phyloP scores from a whole-genome alignment of 2,113 vertebrate genomes.

The Ceyx margarethae region DNA sequence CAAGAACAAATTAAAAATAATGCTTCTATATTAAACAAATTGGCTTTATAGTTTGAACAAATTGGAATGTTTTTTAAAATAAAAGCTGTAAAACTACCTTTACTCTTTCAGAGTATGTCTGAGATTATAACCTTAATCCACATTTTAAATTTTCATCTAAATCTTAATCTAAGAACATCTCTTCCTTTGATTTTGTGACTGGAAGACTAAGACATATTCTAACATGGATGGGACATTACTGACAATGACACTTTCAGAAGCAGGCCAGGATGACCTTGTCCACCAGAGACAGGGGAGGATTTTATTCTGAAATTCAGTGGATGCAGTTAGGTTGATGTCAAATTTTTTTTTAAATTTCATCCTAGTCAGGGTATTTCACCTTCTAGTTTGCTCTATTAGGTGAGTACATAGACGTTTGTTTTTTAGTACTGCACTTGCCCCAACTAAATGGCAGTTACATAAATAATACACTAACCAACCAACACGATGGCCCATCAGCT shows the following conservation, averaged over 20 bases:
- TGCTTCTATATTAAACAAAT: neutral
- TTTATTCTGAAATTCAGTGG: neutral
- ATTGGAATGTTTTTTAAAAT: neutral
- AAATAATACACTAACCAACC: neutral
- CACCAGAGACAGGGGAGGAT: neutral
- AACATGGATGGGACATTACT: neutral
- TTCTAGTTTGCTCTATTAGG: neutral
- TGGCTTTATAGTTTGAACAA: neutral
- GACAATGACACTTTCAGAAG: neutral
- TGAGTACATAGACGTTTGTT: neutral
- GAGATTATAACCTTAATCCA: neutral
- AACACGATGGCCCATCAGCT: neutral
- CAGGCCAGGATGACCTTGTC: neutral
- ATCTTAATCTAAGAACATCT: neutral
- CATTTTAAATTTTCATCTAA: neutral
- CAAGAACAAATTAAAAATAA: neutral
- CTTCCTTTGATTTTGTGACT: neutral
- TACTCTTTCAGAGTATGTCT: neutral
- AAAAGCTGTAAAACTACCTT: neutral
- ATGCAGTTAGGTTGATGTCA: neutral
- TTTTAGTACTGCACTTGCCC: neutral
- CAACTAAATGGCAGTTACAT: fast-evolving
- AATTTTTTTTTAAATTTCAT: neutral
- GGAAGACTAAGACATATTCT: neutral
- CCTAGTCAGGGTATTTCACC: neutral